phyloP scores from a whole-genome alignment of 2,888 invertebrate species.

The Stenchaetothrips biformis region DNA sequence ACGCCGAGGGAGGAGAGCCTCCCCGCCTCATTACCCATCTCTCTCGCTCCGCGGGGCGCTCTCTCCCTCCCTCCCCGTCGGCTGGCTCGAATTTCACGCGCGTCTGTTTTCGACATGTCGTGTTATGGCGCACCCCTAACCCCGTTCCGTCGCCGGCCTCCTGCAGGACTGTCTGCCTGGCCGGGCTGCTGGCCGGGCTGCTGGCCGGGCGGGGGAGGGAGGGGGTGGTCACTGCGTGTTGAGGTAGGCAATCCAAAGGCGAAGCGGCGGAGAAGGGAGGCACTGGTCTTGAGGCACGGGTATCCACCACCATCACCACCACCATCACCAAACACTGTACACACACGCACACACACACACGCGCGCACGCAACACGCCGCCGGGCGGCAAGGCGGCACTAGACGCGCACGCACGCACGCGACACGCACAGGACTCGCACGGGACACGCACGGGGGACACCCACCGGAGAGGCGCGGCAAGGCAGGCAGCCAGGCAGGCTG shows the following conservation, averaged over 20 bases:
- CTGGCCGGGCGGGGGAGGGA: not conserved
- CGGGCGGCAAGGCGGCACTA: not conserved
- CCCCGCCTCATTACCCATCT: not conserved
- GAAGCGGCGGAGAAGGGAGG: not conserved
- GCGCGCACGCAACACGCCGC: not conserved
- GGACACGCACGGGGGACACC: not conserved
- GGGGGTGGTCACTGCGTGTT: not conserved
- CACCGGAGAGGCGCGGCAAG: not conserved
- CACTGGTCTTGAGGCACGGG: not conserved
- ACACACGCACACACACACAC: not conserved
- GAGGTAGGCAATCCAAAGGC: not conserved
- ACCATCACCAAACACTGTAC: not conserved
- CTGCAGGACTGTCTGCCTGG: not conserved
- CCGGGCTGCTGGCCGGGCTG: not conserved
- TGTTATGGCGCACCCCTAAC: not conserved
- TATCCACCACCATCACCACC: constrained; percentile 1
- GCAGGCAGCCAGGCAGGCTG: too few species aligned
- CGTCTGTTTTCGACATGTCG: not conserved
- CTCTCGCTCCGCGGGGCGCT: not conserved
- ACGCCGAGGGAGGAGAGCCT: not conserved
- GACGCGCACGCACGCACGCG: too few species aligned
- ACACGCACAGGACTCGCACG: too few species aligned
- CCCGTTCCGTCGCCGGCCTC: not conserved
- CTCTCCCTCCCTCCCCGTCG: not conserved
- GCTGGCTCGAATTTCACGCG: constrained; percentile 8